Base-by-base conservation (phyloP, 1,140 invertebrate genomes). In the Alviniconcha marisindica region DNA sequence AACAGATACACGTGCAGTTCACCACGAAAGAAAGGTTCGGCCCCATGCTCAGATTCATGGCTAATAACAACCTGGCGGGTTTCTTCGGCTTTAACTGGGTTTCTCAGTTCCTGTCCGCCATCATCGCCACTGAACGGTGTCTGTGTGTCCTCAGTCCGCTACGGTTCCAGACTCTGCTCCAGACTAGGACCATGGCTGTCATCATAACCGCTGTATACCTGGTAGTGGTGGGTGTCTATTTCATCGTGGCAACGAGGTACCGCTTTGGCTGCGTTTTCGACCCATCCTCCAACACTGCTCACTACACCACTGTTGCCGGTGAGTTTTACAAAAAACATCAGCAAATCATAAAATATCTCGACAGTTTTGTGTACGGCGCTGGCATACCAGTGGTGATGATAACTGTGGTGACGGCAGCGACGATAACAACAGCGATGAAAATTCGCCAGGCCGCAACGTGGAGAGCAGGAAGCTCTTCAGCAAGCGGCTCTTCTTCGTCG, bases 71-170 rank as follows among this genome's bases (percentile, higher is more conserved):
- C 33, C 36, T 77, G 0, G 10, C 21, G 4, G 76, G 76, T 2
- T 77, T 77, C 3, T 54, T 31, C 10, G 76, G 76, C 0, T 36
- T 77, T 36, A 24, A 12, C 14, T 77, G 42, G 40, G 48, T 33
- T 36, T 54, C 76, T 0, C n/a, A 48, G 12, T n/a, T 77, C 1
- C 28, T 77, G 2, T 51, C 76, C 12, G 48, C 51, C 42, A 54
- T 77, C 76, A 56, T 77, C 28, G 48, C 76, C n/a, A 77, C 44
- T 24, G 76, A 77, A 33, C n/a, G 76, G 33, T 77, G 76, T 33
- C 44, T 77, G n/a, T 77, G 76, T 44, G 44, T 77, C 76, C 44
- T 54, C 24, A 54, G n/a, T 56, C 76, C 76, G 12, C 48, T 77
- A 3, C 40, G 36, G 1, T 12, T 44, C n/a, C 76, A 77, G 1